A percentile compares a stretch with the other conserved stretches of the same genome.
Evolutionary conservation across 2,888 invertebrate genomes (phyloP).

Genomic region (Pomacea canaliculata): DNA sequence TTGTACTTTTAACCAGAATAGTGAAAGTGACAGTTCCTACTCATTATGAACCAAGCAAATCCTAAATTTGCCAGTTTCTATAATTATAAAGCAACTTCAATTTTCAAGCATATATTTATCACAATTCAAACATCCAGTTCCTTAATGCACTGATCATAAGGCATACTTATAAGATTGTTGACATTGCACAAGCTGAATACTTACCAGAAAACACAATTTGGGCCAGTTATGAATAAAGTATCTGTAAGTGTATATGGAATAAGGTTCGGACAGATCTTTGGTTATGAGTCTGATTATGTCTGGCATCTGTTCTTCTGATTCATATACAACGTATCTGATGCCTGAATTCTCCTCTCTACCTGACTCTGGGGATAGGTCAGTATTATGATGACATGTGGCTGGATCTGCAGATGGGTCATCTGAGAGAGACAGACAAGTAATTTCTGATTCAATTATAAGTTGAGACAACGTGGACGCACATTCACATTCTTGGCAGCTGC

Average conservation of each 20-base stretch:
- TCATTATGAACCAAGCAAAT: no score
- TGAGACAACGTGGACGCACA: slow-evolving; percentile 25
- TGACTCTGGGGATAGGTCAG: not conserved
- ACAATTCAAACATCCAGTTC: no score
- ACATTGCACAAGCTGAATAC: slow-evolving; percentile 47
- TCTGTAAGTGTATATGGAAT: slow-evolving; percentile 99
- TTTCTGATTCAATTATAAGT: slow-evolving; percentile 22
- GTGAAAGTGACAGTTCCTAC: no score
- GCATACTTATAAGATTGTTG: no score
- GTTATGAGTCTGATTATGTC: slow-evolving; percentile 99
- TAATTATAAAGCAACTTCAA: no score
- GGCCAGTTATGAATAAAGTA: slow-evolving; percentile 99
- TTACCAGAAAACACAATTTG: slow-evolving; percentile 94
- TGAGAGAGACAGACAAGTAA: slow-evolving; percentile 7
- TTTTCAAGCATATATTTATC: no score
- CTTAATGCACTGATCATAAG: no score
- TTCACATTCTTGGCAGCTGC: slow-evolving; percentile 34
- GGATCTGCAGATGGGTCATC: slow-evolving; percentile 2
- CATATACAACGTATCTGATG: slow-evolving; percentile 75
- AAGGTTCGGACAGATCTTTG: slow-evolving; percentile 98
- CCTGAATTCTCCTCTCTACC: slow-evolving; percentile 38
- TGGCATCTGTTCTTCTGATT: slow-evolving; percentile 97
- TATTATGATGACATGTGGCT: not conserved
- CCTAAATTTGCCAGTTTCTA: no score
- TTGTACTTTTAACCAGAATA: no score